A percentile compares a stretch with the other conserved stretches of the same genome.
phyloP scores from a whole-genome alignment of 30 jellyfish, hydroid and myxozoan species.

The Phacellophora camtschatica region DNA sequence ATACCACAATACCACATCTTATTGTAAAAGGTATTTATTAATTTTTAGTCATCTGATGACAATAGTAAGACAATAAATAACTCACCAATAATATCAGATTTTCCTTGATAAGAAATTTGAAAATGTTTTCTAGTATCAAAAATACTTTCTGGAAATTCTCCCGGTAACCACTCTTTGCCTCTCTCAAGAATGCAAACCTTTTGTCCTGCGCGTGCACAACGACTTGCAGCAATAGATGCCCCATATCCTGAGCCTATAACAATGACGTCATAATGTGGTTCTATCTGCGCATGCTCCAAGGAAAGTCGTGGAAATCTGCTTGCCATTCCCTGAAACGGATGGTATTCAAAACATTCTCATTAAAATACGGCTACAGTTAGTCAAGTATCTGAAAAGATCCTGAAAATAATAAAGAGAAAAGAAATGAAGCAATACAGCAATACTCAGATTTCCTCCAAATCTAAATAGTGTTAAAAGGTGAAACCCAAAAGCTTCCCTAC shows the following conservation, averaged over 20 bases:
- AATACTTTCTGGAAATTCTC: constrained; percentile 96
- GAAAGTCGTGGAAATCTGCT: constrained; percentile 38
- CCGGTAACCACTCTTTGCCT: constrained; percentile 99
- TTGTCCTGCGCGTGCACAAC: constrained; percentile 98
- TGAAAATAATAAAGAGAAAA: too few relatives aligned
- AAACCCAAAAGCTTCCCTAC: too few relatives aligned
- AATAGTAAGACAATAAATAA: too few relatives aligned
- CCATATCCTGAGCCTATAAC: constrained; percentile 98
- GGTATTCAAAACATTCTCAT: too few relatives aligned
- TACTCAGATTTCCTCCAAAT: too few relatives aligned
- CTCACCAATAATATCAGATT: constrained; percentile 9
- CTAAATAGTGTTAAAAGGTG: too few relatives aligned
- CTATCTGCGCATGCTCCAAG: neutral
- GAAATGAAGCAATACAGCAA: too few relatives aligned
- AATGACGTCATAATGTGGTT: constrained; percentile 83
- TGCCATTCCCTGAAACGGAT: neutral
- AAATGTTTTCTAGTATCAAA: constrained; percentile 56
- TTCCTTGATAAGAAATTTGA: constrained; percentile 49
- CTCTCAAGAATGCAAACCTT: constrained; percentile 83
- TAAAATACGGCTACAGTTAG: too few relatives aligned
- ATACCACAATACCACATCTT: too few relatives aligned
- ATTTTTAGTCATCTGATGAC: too few relatives aligned
- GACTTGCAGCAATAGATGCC: constrained; percentile 98
- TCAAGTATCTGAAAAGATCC: too few relatives aligned
- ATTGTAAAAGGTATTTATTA: too few relatives aligned